Evolutionary conservation across 2,113 vertebrate species (phyloP), one percentile per base, ranked within the genome.

Genomic region (Spermophilus dauricus): DNA sequence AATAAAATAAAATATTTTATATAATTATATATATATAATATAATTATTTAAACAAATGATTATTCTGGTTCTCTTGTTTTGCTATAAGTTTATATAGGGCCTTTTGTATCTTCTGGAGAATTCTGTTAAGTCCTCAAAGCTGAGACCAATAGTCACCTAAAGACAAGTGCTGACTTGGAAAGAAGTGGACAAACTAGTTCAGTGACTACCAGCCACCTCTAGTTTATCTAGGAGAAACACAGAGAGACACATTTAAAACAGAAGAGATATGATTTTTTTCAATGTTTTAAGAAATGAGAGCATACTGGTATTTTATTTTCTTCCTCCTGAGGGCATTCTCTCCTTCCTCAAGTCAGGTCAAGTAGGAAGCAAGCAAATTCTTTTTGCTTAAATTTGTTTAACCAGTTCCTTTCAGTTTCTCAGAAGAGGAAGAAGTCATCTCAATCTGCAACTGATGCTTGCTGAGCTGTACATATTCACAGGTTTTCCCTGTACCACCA

Each of bases 11-110:
- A 88, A 48, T 28, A 93, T 84, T 93, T 63, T 73, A 76, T 56
- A 51, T 20, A 22, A 83, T 39, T 51, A 51, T 51, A 51, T 51
- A 51, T 69, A 69, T 86, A 30, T 86, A 80, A 76, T 18, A 26
- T 63, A 78, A 80, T 92, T 89, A 86, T 94, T 94, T 97, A 88
- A 96, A 61, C 32, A 85, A 30, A 69, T 81, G 72, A 63, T 76
- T 53, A 85, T 76, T 97, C 45, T 86, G 70, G 42, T 89, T 94
- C 65, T 58, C 83, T 85, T 61, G 56, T 34, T 56, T 28, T 72
- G 39, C 65, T 76, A 81, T n/a, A 93, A 76, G 91, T 93, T 90
- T 11, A 61, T 22, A 78, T 4, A 12, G 14, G 53, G 30, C 5
- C 87, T 94, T 89, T 51, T 8, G 86, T 82, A 77, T 32, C 72